Conservation (phyloP, 2,888 invertebrate species). For the Melanargia galathea region DNA sequence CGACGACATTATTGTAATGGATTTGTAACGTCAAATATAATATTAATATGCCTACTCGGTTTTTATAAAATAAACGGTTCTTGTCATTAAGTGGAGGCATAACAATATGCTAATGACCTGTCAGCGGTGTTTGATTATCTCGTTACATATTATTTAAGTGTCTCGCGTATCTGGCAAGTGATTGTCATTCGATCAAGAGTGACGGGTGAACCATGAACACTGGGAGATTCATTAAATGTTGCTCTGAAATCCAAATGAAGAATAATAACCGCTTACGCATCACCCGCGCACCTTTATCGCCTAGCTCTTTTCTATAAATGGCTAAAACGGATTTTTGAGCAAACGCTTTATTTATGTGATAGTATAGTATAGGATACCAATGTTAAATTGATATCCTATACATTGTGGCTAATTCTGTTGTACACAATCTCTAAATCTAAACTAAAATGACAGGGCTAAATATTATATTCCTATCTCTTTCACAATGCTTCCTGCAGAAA, state of each 20-base stretch:
- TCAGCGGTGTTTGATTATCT: slow-evolving; percentile 47
- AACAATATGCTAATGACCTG: slow-evolving; percentile 35
- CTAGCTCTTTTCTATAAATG: no score
- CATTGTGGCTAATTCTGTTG: no score
- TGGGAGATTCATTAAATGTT: background rate
- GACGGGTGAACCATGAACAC: background rate
- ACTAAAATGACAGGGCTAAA: no score
- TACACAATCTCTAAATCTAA: no score
- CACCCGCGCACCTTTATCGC: background rate
- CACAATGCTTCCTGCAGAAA: no score
- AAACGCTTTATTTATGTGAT: no score
- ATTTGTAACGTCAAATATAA: background rate
- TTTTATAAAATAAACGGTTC: background rate
- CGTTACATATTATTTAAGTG: slow-evolving; percentile 54
- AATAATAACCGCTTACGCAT: background rate
- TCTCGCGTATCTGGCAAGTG: slow-evolving; percentile 54
- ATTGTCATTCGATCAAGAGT: slow-evolving; percentile 55
- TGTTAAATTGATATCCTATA: no score
- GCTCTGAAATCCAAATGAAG: slow-evolving; percentile 1
- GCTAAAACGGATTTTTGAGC: no score
- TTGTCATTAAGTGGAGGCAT: background rate
- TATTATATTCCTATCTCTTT: no score
- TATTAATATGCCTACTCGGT: background rate
- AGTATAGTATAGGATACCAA: no score
- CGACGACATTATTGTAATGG: no score